These are phyloP conservation scores for Augochlora pura DNA, from an alignment of 1,140 invertebrate genomes.

Conservation along the genomic window DNA sequence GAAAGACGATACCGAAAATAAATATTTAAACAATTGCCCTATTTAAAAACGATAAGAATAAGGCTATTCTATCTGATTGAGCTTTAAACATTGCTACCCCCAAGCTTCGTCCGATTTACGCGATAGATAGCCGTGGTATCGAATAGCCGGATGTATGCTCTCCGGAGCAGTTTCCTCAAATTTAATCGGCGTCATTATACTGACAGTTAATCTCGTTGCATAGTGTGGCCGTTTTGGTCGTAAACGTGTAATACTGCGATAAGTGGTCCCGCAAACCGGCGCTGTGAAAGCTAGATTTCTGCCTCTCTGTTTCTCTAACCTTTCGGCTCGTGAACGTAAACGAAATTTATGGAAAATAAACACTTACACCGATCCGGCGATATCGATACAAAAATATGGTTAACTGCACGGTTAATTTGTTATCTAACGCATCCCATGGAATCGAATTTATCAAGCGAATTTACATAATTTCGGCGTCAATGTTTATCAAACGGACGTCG, in stretches of 20 bases:
- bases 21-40: too few relatives aligned
- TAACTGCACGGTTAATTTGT: too few relatives aligned
- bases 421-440: too few relatives aligned
- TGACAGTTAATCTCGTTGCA: constrained; percentile 39
- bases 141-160: background rate
- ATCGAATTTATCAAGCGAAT: too few relatives aligned
- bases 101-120: constrained; percentile 7
- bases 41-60: background rate
- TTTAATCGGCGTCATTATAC: constrained; percentile 48
- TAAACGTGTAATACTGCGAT: constrained; percentile 30
- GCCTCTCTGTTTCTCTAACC: background rate
- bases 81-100: background rate
- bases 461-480: too few relatives aligned
- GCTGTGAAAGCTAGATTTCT: background rate
- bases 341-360: too few relatives aligned
- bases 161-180: constrained; percentile 37
- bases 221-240: background rate
- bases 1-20: too few relatives aligned
- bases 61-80: background rate
- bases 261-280: background rate
- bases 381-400: too few relatives aligned
- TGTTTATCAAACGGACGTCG: too few relatives aligned
- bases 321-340: background rate
- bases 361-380: too few relatives aligned
- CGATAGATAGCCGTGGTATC: constrained; percentile 9